phyloP scores from a whole-genome alignment of 2,113 vertebrate species.

The Rhinoderma darwinii region DNA sequence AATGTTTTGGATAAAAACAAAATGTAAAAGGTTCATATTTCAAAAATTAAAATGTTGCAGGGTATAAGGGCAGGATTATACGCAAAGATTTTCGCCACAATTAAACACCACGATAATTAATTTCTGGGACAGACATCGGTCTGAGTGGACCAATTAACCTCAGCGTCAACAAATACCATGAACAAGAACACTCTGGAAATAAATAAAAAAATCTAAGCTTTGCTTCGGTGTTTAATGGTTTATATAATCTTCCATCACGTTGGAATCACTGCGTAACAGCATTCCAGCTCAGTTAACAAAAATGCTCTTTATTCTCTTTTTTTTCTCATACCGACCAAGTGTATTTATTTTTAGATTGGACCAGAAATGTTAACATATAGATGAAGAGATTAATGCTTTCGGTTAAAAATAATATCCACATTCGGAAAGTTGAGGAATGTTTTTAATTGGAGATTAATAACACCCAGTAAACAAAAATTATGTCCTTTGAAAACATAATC shows the following conservation, averaged over 20 bases:
- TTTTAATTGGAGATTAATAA: conserved; percentile 99
- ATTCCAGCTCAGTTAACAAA: conserved; percentile 33
- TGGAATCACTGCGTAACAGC: conserved; percentile 1
- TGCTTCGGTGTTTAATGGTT: neutral
- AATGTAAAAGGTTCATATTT: no score
- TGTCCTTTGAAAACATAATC: conserved; percentile 95
- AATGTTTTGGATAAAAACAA: no score
- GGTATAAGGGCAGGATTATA: no score
- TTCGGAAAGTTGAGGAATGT: conserved; percentile 83
- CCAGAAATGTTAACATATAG: conserved; percentile 21
- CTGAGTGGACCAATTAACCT: neutral
- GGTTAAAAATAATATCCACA: conserved; percentile 68
- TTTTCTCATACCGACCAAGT: neutral
- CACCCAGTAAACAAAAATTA: conserved; percentile 99
- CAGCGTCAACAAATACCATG: neutral
- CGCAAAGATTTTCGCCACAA: no score
- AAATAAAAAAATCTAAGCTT: neutral
- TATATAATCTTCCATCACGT: neutral
- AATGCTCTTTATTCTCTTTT: conserved; percentile 19
- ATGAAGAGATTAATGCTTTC: neutral
- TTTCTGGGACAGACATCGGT: neutral
- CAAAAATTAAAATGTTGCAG: no score
- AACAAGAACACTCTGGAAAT: neutral
- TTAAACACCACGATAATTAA: neutral
- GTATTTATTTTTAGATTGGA: conserved; percentile 20